Evolutionary conservation across 2,797 vertebrate species (phyloP).

Genomic region (Taeniopygia guttata): DNA sequence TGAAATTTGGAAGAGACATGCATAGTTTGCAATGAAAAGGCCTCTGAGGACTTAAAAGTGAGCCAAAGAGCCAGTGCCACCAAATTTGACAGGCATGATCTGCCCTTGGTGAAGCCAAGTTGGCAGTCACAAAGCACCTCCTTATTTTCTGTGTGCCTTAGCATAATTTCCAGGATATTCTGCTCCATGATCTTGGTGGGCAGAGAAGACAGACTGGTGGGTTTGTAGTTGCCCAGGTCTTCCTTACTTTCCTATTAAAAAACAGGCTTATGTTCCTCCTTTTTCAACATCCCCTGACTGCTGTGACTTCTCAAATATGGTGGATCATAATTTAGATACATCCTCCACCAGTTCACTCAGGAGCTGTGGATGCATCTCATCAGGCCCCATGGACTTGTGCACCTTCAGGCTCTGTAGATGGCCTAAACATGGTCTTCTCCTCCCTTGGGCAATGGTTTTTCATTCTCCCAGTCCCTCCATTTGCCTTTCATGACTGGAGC

Average conservation of each 20-base stretch:
- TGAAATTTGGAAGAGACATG: not conserved
- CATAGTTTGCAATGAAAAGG: not conserved
- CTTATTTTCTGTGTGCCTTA: not conserved
- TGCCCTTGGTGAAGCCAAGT: not conserved
- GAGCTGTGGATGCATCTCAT: rapidly evolving
- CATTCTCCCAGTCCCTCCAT: not conserved
- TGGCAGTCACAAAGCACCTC: not conserved
- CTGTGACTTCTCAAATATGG: not conserved
- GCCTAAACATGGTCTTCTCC: not conserved
- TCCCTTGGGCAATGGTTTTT: not conserved
- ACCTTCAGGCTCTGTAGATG: not conserved
- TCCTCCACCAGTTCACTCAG: rapidly evolving
- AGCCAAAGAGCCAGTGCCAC: not conserved
- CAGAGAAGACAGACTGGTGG: not conserved
- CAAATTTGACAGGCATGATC: not conserved
- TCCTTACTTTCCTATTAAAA: not conserved
- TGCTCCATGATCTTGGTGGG: not conserved
- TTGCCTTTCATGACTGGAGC: not conserved
- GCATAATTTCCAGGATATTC: not conserved
- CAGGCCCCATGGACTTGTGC: not conserved
- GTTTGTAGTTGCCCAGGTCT: not conserved
- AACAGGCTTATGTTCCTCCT: not conserved
- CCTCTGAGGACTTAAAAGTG: not conserved
- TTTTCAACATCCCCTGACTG: not conserved
- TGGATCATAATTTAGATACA: not conserved